Base-by-base conservation (phyloP, 2,888 invertebrate genomes). In the Doris montereyensis region DNA sequence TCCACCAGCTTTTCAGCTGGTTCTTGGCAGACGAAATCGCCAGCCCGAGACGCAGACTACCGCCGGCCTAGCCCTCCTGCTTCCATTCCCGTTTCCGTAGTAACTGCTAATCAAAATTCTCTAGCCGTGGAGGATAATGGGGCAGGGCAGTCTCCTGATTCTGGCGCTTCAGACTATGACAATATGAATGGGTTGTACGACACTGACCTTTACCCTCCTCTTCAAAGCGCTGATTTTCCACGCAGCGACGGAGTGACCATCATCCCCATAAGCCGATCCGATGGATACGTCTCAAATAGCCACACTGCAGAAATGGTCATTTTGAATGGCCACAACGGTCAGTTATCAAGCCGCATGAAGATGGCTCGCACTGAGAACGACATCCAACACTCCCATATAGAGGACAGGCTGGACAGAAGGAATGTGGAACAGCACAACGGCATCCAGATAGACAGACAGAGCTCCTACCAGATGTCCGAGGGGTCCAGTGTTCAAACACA, bases 141-240 rank as follows among this genome's bases (percentile, higher is more conserved):
- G 1, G 17, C 60, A 28, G 34, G 32, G 13, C 30, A 41, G 21
- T 85, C 84, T 62, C 85, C 86, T 4, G 85, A 86, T 0, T 88
- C 88, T 0, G 83, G 85, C 58, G 83, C 86, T 17, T 88, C 89
- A 0, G 87, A 89, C 62, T 89, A 89, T 83, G 89, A 89, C 72
- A 89, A 89, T 76, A 81, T 89, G 70, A 83, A 86, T 30, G 84
- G 81, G 5, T 74, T 75, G 71, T 78, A 82, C 35, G 79, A 80
- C 5, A 30, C 65, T 2, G 13, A 30, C 24, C 26, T 34, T 26
- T 24, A 10, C 28, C 30, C 52, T 10, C 26, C 75, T 26, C 30
- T 32, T 62, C 52, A 75, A 8, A 62, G 72, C 65, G 60, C 78
- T 78, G 76, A 77, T 62, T 73, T 72, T 65, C 74, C 79, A 30